These are phyloP conservation scores for Pterocles orientalis DNA, from an alignment of 2,113 vertebrate genomes.

Conservation along the genomic window DNA sequence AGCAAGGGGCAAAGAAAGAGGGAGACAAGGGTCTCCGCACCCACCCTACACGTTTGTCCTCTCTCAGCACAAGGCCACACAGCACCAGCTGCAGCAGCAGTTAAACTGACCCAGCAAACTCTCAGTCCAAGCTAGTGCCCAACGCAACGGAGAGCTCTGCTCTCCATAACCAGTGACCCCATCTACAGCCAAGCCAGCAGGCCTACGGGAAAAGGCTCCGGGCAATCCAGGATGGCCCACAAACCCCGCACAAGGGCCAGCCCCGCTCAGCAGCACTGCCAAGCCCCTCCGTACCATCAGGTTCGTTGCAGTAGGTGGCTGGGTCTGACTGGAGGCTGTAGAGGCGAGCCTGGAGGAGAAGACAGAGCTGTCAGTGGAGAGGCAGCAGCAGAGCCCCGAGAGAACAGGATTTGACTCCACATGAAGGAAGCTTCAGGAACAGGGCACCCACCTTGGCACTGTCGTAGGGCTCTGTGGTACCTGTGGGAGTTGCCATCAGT, in stretches of 20 bases:
- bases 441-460: constrained; percentile 85
- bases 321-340: constrained; percentile 97
- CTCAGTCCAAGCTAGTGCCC: not conserved
- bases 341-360: constrained; percentile 87
- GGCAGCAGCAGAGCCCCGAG: not conserved
- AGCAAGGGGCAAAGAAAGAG: not conserved
- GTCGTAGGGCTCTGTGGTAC: constrained; percentile 95
- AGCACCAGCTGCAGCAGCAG: not conserved
- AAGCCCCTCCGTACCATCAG: constrained; percentile 82
- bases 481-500: constrained; percentile 91
- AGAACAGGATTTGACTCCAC: rapidly evolving
- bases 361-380: not conserved
- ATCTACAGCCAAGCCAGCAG: not conserved
- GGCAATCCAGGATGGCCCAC: not conserved
- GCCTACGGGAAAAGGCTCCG: not conserved
- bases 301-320: constrained; percentile 98
- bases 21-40: not conserved
- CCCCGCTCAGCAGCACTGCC: not conserved
- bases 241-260: not conserved
- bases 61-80: not conserved
- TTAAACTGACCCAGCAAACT: not conserved
- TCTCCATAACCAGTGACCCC: not conserved
- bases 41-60: rapidly evolving
- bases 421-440: rapidly evolving
- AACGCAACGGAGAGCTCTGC: not conserved